Evolutionary conservation across 2,797 vertebrate species (phyloP).

Genomic region (Coreius guichenoti): DNA sequence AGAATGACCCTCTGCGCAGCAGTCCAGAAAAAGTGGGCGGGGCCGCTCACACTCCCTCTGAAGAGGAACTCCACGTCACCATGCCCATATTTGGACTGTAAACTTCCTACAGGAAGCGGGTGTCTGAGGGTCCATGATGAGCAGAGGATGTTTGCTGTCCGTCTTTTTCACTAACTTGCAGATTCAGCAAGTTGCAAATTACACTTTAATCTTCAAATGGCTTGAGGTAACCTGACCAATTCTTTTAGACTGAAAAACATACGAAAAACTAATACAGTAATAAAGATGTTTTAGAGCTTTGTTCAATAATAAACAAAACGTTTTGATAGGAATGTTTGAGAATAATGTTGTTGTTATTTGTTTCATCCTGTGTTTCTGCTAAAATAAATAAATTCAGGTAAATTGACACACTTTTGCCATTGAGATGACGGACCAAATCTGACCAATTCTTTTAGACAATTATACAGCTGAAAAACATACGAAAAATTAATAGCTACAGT

Average conservation of each 20-base stretch:
- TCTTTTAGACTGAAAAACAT: neutral
- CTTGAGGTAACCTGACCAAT: neutral
- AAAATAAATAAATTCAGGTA: too few relatives aligned
- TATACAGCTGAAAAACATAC: too few relatives aligned
- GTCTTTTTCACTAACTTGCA: neutral
- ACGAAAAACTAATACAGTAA: too few relatives aligned
- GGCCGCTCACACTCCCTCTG: constrained; percentile 70
- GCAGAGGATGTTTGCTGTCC: neutral
- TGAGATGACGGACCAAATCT: too few relatives aligned
- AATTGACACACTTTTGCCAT: too few relatives aligned
- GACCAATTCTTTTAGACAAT: too few relatives aligned
- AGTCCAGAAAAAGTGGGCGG: constrained; percentile 64
- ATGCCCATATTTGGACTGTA: constrained; percentile 75
- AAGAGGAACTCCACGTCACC: constrained; percentile 75
- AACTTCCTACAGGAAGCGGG: constrained; percentile 69
- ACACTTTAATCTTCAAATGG: neutral
- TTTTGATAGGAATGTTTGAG: neutral
- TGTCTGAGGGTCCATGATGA: constrained; percentile 14
- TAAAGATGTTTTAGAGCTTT: neutral
- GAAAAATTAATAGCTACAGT: too few relatives aligned
- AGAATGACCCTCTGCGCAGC: neutral
- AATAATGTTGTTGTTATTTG: neutral
- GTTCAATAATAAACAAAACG: neutral
- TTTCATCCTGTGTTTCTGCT: neutral
- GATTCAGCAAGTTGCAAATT: constrained; percentile 6